Conservation (phyloP, 2,113 vertebrate genomes). For the Maccullochella peelii region DNA sequence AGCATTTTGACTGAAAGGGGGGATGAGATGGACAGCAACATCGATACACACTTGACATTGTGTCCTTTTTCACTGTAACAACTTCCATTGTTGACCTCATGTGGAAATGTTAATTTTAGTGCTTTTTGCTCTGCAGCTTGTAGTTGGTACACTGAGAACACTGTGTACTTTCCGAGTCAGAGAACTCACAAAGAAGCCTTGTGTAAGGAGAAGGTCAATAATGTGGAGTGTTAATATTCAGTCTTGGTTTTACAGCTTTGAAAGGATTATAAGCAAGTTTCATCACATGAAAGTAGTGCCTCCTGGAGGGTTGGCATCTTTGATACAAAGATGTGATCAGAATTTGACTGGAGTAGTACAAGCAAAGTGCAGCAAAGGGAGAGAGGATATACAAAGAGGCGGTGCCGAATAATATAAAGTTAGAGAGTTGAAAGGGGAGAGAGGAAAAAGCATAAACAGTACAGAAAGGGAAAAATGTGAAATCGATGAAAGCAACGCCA, state of each 20-base stretch:
- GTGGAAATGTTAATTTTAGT: constrained; percentile 27
- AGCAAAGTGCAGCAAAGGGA: constrained; percentile 44
- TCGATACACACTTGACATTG: neutral
- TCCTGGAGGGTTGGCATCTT: constrained; percentile 73
- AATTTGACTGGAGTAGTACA: constrained; percentile 64
- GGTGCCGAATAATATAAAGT: constrained; percentile 46
- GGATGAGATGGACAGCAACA: constrained; percentile 63
- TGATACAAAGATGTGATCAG: constrained; percentile 77
- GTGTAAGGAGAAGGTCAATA: constrained; percentile 70
- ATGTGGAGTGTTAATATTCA: constrained; percentile 72
- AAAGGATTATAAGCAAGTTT: constrained; percentile 75
- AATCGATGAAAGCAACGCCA: constrained; percentile 55
- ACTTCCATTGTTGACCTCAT: constrained; percentile 30
- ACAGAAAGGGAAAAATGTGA: constrained; percentile 32
- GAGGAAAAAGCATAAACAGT: constrained; percentile 44
- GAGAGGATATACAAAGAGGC: constrained; percentile 47
- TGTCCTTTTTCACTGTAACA: constrained; percentile 17
- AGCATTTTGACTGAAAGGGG: constrained; percentile 64
- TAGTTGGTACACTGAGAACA: constrained; percentile 24
- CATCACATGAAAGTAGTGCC: constrained; percentile 72
- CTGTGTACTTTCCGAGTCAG: constrained; percentile 42
- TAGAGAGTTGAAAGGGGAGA: constrained; percentile 43
- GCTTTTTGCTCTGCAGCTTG: constrained; percentile 22
- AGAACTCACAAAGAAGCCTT: constrained; percentile 54
- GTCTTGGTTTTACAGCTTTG: constrained; percentile 67